Conservation (phyloP, 2,888 invertebrate species). For the Rhamphomyia laevipes region DNA sequence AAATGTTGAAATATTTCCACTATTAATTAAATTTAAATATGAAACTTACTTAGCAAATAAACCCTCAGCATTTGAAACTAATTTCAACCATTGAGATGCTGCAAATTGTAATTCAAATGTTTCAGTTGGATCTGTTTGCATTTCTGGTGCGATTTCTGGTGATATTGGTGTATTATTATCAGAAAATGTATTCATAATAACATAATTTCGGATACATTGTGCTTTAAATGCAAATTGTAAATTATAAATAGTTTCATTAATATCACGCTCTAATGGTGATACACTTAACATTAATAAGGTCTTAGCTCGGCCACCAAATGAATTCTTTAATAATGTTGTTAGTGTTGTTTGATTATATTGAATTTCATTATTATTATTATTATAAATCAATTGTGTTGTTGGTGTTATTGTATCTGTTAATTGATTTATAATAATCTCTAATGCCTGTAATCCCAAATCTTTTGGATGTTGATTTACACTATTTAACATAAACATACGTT, state of each 20-base stretch:
- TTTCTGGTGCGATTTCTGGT: conserved; percentile 20
- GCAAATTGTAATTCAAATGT: conserved; percentile 70
- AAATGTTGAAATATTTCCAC: not conserved
- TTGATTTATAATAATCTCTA: conserved; percentile 53
- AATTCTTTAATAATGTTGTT: conserved; percentile 57
- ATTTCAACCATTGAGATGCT: conserved; percentile 67
- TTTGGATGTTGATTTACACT: conserved; percentile 39
- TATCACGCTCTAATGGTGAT: conserved; percentile 55
- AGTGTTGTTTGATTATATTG: conserved; percentile 51
- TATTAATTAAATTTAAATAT: not conserved
- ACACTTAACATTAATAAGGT: conserved; percentile 60
- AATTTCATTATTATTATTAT: conserved; percentile 29
- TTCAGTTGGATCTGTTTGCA: conserved; percentile 26
- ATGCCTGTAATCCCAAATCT: conserved; percentile 51
- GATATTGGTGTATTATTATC: conserved; percentile 49
- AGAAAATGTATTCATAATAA: conserved; percentile 58
- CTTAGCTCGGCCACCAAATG: conserved; percentile 64
- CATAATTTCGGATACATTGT: conserved; percentile 56
- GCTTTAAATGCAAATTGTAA: conserved; percentile 54
- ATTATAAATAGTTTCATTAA: conserved; percentile 56
- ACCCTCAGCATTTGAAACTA: conserved; percentile 74
- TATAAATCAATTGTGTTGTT: conserved; percentile 23
- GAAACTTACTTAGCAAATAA: conserved; percentile 48
- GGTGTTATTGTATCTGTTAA: conserved; percentile 39
- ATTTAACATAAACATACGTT: conserved; percentile 39